These are phyloP conservation scores for Cyrtodaria siliqua DNA, from an alignment of 2,888 invertebrate genomes.

Conservation along the genomic window DNA sequence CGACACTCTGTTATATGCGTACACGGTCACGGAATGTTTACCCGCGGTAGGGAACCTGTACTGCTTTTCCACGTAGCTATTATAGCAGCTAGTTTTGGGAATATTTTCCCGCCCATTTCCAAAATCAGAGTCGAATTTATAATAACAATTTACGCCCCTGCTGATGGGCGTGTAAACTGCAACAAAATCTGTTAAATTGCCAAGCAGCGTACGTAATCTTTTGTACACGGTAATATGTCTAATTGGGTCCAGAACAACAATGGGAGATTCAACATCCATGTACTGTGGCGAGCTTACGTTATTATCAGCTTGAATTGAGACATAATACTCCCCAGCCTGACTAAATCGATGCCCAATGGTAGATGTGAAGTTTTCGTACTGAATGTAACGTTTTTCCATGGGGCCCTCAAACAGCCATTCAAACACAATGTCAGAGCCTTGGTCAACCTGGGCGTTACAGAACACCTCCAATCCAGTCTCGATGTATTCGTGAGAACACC, in stretches of 20 bases:
- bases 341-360: slow-evolving; percentile 35
- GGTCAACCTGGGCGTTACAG: slow-evolving; percentile 68
- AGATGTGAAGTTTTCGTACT: slow-evolving; percentile 39
- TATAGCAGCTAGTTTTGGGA: neutral
- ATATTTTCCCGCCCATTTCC: slow-evolving; percentile 25
- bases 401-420: slow-evolving; percentile 68
- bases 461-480: slow-evolving; percentile 54
- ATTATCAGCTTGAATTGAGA: slow-evolving; percentile 51
- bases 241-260: slow-evolving; percentile 50
- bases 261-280: slow-evolving; percentile 16
- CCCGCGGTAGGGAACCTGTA: slow-evolving; percentile 47
- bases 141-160: neutral
- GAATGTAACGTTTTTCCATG: slow-evolving; percentile 12
- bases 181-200: slow-evolving; percentile 27
- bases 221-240: slow-evolving; percentile 35
- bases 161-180: slow-evolving; percentile 8
- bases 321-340: slow-evolving; percentile 41
- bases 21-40: slow-evolving; percentile 67
- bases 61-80: neutral
- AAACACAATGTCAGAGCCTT: slow-evolving; percentile 76
- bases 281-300: slow-evolving; percentile 38
- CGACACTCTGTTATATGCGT: slow-evolving; percentile 76
- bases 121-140: slow-evolving; percentile 52
- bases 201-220: slow-evolving; percentile 28
- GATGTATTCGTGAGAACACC: slow-evolving; percentile 57